Evolutionary conservation across 37 sponge, comb jelly and placozoan genomes (phyloP), one percentile per base, ranked within the genome.

Genomic region (Axinella damicornis): DNA sequence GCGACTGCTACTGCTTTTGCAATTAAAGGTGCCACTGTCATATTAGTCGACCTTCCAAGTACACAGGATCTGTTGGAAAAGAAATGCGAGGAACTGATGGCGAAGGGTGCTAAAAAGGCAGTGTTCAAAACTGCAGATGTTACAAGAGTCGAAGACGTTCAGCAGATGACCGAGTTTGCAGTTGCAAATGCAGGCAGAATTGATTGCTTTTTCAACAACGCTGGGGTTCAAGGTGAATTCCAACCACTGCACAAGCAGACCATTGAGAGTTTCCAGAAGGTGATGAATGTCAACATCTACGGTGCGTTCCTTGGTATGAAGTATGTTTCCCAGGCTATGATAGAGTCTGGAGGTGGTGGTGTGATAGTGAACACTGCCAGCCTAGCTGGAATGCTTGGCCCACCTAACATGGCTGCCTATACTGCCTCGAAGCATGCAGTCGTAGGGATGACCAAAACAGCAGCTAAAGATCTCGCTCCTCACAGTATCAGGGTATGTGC

Each of bases 291-390:
- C 18, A 95, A 95, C 57, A 53, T 89, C 25, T 65, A 68, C 22
- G 95, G 95, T n/a, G 92, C 86, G 53, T 95, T 91, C 34, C 70
- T 92, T 13, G 75, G 86, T 22, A 65, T 95, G 76, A 91, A 92
- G 81, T 81, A 85, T 25, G 87, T 82, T 5, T 62, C 92, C 2
- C 25, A 34, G 32, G 87, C 90, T 5, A 95, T 95, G 92, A 85
- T 86, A 4, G 30, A 71, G 37, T 57, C 80, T 18, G 60, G 77
- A 30, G 36, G 54, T 40, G 84, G 84, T 5, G 96, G 93, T 0
- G 94, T 91, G 19, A 96, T 96, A 57, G 92, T 93, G 58, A 96
- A 96, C 84, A 88, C 92, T 15, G 89, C 97, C 5, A 93, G 94
- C 35, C 65, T 96, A 31, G 97, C 97, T 30, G 97, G 97, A 14